Base-by-base conservation (phyloP, 2,888 invertebrate genomes). In the Timandra comae region DNA sequence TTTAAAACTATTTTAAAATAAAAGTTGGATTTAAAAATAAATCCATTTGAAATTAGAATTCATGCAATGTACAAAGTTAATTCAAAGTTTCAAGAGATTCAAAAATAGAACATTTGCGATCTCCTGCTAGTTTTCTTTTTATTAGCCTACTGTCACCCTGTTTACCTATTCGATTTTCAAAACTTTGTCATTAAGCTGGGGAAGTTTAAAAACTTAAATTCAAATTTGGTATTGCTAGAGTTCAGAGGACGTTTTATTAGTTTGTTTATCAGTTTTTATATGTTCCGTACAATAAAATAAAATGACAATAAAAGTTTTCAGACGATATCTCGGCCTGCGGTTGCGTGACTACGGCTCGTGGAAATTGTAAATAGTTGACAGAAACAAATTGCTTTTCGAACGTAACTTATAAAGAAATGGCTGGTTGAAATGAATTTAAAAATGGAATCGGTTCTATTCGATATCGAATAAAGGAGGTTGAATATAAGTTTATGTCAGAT, bases 281-380 rank as follows among this genome's bases (percentile, higher is more conserved):
- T 26, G 41, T 39, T 40, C 32, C 34, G 30, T 35, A 34, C 30
- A 38, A 32, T 39, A 35, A 41, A 38, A 45, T 40, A 47, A n/a
- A 46, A 49, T 38, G 29, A 38, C 34, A 41, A 44, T 44, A 35
- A 40, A 43, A 47, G 39, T 41, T 50, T 46, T 41, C 40, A 44
- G 44, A 43, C 43, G 40, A 41, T 38, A 38, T 38, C 43, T 31
- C 43, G 33, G 30, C 24, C 29, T 30, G 6, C 23, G 29, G 12
- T 40, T 27, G 40, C 40, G 40, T 43, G 46, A 36, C 38, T 35
- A 12, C 22, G 8, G 31, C 21, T 26, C 31, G 31, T 36, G 26
- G 33, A 33, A 41, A 31, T 36, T 36, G 30, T 35, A 29, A 41
- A 43, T 38, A 35, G 39, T 43, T 39, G 45, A 48, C 45, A 41